Evolutionary conservation across 2,888 invertebrate species (phyloP), one percentile per base, ranked within the genome.

Genomic region (Macrophya annulata): DNA sequence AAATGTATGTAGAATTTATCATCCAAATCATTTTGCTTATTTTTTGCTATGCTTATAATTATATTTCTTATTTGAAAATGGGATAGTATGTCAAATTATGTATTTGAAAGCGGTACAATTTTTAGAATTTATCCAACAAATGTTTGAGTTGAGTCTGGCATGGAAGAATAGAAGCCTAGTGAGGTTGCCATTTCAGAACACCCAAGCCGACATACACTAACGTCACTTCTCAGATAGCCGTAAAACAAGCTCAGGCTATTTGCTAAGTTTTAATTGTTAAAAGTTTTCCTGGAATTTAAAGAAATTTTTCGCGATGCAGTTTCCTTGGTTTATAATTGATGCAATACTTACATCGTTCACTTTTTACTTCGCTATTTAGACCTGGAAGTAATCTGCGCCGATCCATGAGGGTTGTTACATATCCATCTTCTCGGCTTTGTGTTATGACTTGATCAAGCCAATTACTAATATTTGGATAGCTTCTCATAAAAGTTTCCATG

Each of bases 381-480:
- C 96, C 95, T 0, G 97, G 96, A 86, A 99, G 94, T 91, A 96
- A 96, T 90, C 99, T 95, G 65, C 97, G 94, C 15, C 99, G 95
- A 21, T 97, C 97, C 86, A 95, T 95, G 37, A 99, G 94, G 0
- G 99, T 99, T 93, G 97, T 96, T 15, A 99, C 96, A 91, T 96
- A 98, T 10, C 98, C 98, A 68, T 95, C 94, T 86, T 94, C 93
- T 86, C 95, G 94, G 89, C 98, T 98, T 72, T 95, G 94, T 25
- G 96, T 95, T 4, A 97, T 89, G 0, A 96, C 94, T 12, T 93
- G 91, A 43, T 94, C 92, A 0, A 96, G 93, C 93, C 95, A 99
- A 85, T 93, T 93, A 89, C 95, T 94, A 86, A 99, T 96, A 21
- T 95, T 95, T 0, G 97, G 96, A 92, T 97, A 98, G 0, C 96